A percentile compares a stretch with the other conserved stretches of the same genome.
Conservation (phyloP, 2,888 invertebrate genomes). For the Aphodius sticticus region DNA sequence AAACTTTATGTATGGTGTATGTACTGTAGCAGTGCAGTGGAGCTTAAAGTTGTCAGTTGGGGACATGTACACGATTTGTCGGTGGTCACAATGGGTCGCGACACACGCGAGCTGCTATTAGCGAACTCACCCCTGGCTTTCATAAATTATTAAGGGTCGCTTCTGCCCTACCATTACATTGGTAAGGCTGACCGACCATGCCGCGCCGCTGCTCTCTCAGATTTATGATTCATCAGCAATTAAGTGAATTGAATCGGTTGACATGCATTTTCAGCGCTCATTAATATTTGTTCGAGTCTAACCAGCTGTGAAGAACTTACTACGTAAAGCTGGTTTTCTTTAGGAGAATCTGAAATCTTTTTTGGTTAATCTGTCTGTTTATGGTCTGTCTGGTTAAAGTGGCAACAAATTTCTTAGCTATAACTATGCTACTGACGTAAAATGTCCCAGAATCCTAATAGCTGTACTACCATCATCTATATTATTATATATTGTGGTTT, state of each 20-base stretch:
- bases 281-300: not conserved
- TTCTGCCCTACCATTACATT: conserved; percentile 27
- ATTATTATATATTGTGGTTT: no score
- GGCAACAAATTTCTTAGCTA: no score
- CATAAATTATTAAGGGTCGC: conserved; percentile 42
- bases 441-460: no score
- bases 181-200: conserved; percentile 22
- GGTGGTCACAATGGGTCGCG: conserved; percentile 33
- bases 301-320: not conserved
- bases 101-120: conserved; percentile 43
- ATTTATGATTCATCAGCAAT: conserved; percentile 35
- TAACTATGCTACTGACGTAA: no score
- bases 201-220: conserved; percentile 30
- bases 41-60: conserved; percentile 23
- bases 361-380: no score
- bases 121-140: conserved; percentile 39
- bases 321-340: no score
- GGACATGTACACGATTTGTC: conserved; percentile 17
- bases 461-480: no score
- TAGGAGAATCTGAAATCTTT: no score
- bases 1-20: no score
- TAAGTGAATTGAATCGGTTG: conserved; percentile 18
- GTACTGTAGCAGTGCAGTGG: no score
- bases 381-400: no score
- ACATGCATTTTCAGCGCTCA: not conserved